Base-by-base conservation (phyloP, 2,888 invertebrate species). In the Drosophila birchii region DNA sequence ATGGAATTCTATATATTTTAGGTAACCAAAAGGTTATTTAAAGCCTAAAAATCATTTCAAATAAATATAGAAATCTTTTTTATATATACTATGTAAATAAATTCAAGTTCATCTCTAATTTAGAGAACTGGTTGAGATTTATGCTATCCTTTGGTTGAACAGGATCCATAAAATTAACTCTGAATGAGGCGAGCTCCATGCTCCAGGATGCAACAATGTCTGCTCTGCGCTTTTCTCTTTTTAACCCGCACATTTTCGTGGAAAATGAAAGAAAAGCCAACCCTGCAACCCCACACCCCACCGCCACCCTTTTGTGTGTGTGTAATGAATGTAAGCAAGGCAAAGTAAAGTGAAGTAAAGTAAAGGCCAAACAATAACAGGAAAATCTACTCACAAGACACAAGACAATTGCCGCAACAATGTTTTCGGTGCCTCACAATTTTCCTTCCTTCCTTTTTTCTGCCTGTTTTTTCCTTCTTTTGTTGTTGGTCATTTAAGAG, bases 161-260 rank as follows among this genome's bases (percentile, higher is more conserved):
- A 75, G 75, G 76, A 75, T 79, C 83, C 86, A 83, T 87, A 87
- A 83, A 87, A 83, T 87, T 79, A 83, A 79, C 81, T 73, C 75
- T 47, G 81, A 87, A 79, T 77, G 75, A 55, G 75, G 44, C 71
- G 45, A 51, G 32, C 69, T 47, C 12, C 41, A 3, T 9, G 45
- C 26, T 29, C 38, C 64, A 63, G 53, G 51, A 59, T 66, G 74
- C 81, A 87, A 82, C 82, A 82, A 81, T 76, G 88, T 82, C 61
- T 56, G 57, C 54, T 38, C n/a, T 63, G 45, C 47, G 9, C n/a
- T 43, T 61, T 51, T 34, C 18, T 18, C 18, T 41, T 5, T 16
- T 41, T 18, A 9, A 39, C 34, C 16, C 0, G 29, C 41, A 5
- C 56, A 57, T 45, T 58, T 53, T 56, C 23, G 51, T 53, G 51